These are phyloP conservation scores for Mesoligia furuncula DNA, from an alignment of 2,888 invertebrate species.

Conservation along the genomic window DNA sequence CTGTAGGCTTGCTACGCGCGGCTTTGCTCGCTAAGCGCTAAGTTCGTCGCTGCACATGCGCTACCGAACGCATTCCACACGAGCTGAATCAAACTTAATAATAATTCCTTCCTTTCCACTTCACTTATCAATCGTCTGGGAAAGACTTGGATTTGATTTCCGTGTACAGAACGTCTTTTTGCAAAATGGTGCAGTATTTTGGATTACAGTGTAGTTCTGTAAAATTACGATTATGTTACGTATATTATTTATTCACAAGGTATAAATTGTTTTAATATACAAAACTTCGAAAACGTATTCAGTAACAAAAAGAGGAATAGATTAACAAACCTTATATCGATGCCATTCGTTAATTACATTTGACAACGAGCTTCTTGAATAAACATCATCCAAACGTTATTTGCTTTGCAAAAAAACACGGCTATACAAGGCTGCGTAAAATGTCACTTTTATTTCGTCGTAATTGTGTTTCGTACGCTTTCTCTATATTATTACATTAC, in stretches of 20 bases:
- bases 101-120: conserved; percentile 71
- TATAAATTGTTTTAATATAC: neutral
- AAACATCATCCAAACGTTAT: conserved; percentile 17
- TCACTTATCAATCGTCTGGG: conserved; percentile 69
- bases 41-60: conserved; percentile 84
- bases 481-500: conserved; percentile 67
- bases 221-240: neutral
- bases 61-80: conserved; percentile 70
- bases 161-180: conserved; percentile 20
- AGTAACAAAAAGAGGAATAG: neutral
- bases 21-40: conserved; percentile 67
- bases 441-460: conserved; percentile 47
- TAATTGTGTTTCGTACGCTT: conserved; percentile 64
- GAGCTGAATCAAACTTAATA: conserved; percentile 73
- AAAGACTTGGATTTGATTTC: conserved; percentile 64
- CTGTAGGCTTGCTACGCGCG: conserved; percentile 72
- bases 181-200: neutral
- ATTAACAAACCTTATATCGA: neutral
- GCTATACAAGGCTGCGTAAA: conserved; percentile 40
- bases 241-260: neutral
- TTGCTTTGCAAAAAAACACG: conserved; percentile 29
- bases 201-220: neutral
- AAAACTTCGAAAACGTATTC: neutral
- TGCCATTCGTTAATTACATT: conserved; percentile 15
- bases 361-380: conserved; percentile 19